Conservation (phyloP, 1,140 invertebrate species). For the Drosophila nigrodunni region DNA sequence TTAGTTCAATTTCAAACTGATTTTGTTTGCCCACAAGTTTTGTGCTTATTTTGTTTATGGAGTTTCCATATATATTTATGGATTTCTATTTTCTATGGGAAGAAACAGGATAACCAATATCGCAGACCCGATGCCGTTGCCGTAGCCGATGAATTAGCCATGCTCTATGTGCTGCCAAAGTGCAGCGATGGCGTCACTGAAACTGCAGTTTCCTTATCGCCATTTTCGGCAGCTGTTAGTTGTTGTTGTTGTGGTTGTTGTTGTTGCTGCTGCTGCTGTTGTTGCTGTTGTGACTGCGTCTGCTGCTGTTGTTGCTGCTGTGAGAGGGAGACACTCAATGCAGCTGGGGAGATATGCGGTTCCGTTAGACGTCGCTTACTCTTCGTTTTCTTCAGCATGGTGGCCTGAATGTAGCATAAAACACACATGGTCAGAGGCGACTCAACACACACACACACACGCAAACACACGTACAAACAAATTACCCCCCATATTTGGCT, state of each 20-base stretch:
- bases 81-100: constrained; percentile 53
- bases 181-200: constrained; percentile 45
- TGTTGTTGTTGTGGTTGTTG: constrained; percentile 57
- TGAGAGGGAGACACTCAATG: constrained; percentile 59
- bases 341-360: constrained; percentile 90
- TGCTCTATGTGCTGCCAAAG: constrained; percentile 80
- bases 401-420: constrained; percentile 86
- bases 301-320: constrained; percentile 46
- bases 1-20: background rate
- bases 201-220: constrained; percentile 68
- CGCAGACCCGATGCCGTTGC: constrained; percentile 75
- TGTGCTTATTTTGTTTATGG: constrained; percentile 12
- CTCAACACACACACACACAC: constrained; percentile 61
- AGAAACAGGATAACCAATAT: constrained; percentile 84
- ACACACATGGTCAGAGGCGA: constrained; percentile 77
- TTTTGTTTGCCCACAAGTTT: constrained; percentile 7
- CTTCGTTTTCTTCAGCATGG: constrained; percentile 94
- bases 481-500: background rate
- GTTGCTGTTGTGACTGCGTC: constrained; percentile 26
- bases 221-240: constrained; percentile 74
- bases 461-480: constrained; percentile 42
- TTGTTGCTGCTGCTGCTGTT: constrained; percentile 38
- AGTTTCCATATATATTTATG: too few species aligned
- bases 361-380: constrained; percentile 96
- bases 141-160: constrained; percentile 54